Evolutionary conservation across 2,113 vertebrate genomes (phyloP).

Genomic region (Mus musculus): DNA sequence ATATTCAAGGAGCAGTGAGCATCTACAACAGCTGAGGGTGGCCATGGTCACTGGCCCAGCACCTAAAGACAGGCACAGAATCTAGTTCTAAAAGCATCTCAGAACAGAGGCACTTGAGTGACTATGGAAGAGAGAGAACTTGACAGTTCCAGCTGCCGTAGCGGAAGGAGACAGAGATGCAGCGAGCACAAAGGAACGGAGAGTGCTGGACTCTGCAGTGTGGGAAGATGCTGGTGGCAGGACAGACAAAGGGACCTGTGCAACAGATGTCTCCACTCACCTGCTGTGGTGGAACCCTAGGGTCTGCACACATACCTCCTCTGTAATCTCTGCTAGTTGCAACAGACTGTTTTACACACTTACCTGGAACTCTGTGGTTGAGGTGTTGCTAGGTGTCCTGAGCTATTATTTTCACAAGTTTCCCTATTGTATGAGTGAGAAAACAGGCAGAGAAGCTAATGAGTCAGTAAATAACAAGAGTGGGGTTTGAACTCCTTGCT

Average conservation of each 20-base stretch:
- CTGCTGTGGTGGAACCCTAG: not conserved
- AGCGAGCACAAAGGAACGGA: not conserved
- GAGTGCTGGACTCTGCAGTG: not conserved
- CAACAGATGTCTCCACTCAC: not conserved
- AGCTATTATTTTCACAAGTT: not conserved
- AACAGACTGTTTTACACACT: not conserved
- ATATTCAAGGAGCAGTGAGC: not conserved
- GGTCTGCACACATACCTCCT: not conserved
- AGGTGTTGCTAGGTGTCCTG: not conserved
- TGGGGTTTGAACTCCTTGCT: not conserved
- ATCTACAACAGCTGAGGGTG: not conserved
- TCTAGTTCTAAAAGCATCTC: not conserved
- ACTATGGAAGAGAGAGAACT: not conserved
- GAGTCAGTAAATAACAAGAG: not conserved
- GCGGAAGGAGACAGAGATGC: not conserved
- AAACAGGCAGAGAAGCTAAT: conserved; percentile 15
- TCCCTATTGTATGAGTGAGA: not conserved
- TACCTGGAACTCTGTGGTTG: not conserved
- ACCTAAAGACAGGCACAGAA: not conserved
- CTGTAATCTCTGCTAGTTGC: not conserved
- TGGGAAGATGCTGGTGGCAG: not conserved
- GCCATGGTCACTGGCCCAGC: not conserved
- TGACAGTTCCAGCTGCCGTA: not conserved
- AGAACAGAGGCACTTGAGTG: not conserved
- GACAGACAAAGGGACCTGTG: not conserved